Percentiles rank a stretch among this genome's conserved stretches.
phyloP scores from a whole-genome alignment of 2,888 invertebrate species.

The Neria commutata region DNA sequence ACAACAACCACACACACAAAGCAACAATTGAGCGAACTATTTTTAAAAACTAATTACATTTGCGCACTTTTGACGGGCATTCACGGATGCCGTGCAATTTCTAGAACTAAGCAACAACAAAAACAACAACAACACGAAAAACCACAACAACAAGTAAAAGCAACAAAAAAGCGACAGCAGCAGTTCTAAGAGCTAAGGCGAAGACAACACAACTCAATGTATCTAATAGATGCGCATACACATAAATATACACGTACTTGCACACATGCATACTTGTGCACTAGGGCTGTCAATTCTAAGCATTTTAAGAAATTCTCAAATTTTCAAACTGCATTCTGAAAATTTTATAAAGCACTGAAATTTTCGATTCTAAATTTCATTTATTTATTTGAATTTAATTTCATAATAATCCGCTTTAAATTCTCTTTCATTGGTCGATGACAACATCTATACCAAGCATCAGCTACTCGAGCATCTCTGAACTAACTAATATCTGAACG shows the following conservation, averaged over 20 bases:
- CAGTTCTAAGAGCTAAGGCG: slow-evolving; percentile 15
- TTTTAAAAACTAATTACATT: slow-evolving; percentile 22
- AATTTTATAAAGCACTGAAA: too few species aligned
- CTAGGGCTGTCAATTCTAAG: too few species aligned
- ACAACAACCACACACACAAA: not conserved
- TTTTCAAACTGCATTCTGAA: too few species aligned
- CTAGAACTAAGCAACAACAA: slow-evolving; percentile 29
- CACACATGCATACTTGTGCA: slow-evolving; percentile 14
- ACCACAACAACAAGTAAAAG: not conserved
- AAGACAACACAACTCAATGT: not conserved
- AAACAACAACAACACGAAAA: slow-evolving; percentile 15
- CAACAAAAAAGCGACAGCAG: slow-evolving; percentile 10
- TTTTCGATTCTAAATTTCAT: too few species aligned
- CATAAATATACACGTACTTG: slow-evolving; percentile 27
- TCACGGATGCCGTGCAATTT: slow-evolving; percentile 25
- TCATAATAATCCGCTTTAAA: too few species aligned
- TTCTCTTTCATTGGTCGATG: too few species aligned
- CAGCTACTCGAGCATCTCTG: too few species aligned
- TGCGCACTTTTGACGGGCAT: slow-evolving; percentile 48
- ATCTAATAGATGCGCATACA: slow-evolving; percentile 6
- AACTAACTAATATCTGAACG: too few species aligned
- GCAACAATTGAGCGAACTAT: not conserved
- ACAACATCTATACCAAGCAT: too few species aligned
- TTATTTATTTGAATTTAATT: too few species aligned
- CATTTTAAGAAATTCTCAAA: too few species aligned